Base-by-base conservation (phyloP, 2,888 invertebrate species). In the Heliconius ismenius region DNA sequence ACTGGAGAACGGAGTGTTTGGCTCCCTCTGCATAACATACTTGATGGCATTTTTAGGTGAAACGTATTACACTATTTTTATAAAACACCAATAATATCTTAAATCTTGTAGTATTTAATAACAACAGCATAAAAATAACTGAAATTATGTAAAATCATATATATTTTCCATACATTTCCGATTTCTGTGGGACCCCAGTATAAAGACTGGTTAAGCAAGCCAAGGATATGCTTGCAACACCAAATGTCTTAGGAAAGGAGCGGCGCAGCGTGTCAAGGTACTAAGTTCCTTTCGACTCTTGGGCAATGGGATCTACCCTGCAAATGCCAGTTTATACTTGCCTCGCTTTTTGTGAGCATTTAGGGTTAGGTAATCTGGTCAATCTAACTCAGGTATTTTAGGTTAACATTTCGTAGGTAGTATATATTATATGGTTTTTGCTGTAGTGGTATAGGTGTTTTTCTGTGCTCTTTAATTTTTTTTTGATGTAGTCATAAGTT, bases 181-280 rank as follows among this genome's bases (percentile, higher is more conserved):
- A 72, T 76, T 80, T 81, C 81, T 80, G 78, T 76, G 76, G 76
- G 74, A 68, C 69, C 65, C 69, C 75, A 77, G 60, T 76, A 68
- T 75, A 74, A 60, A 76, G 68, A 67, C 72, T 24, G 73, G 81
- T 84, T 84, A 84, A 84, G 83, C 85, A 85, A 86, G 79, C 82
- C 86, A 86, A 85, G 86, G 86, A 86, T 86, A 86, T 78, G 80
- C 80, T 85, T 85, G 83, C 84, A 83, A 83, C 83, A 84, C 83
- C 81, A 84, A 91, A 91, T 91, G 91, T 90, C 90, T 90, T 91
- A 91, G 91, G 89, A 89, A 91, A 91, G 92, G 91, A 89, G 87
- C 86, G 86, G 84, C 86, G 86, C 86, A 86, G 84, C 86, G 86
- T 90, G 91, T 91, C 92, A 91, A 91, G 91, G 89, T 85, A 84